Evolutionary conservation across 2,113 vertebrate genomes (phyloP).

Genomic region (Perca fluviatilis): DNA sequence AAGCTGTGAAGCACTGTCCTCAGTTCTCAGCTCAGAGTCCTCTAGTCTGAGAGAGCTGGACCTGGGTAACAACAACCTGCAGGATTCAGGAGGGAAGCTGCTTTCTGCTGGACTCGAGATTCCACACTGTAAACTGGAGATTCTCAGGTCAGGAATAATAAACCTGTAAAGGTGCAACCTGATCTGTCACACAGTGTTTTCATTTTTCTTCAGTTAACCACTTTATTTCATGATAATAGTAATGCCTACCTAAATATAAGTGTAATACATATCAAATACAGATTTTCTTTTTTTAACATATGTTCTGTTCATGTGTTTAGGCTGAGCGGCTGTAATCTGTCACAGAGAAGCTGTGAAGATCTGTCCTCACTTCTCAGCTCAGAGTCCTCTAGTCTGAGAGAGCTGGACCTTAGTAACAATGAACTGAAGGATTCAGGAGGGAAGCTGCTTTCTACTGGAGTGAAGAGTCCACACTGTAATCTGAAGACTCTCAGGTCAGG

Average conservation of each 20-base stretch:
- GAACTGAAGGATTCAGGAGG: too few species aligned
- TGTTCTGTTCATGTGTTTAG: neutral
- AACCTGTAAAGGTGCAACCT: too few species aligned
- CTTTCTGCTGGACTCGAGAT: neutral
- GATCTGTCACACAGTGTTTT: neutral
- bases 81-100: slow-evolving; percentile 4
- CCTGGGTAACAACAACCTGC: neutral
- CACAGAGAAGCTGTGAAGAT: neutral
- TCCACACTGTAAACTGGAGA: neutral
- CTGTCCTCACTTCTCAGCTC: neutral
- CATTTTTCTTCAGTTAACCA: too few species aligned
- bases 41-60: slow-evolving; percentile 1
- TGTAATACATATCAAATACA: too few species aligned
- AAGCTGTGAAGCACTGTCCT: neutral
- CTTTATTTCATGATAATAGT: too few species aligned
- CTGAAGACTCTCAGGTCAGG: too few species aligned
- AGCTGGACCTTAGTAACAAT: too few species aligned
- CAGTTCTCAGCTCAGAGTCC: neutral
- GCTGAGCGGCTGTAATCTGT: neutral
- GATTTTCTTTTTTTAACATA: too few species aligned
- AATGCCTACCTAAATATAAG: neutral
- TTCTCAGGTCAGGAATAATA: slow-evolving; percentile 1
- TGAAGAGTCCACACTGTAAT: too few species aligned
- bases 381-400: too few species aligned
- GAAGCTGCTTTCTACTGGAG: too few species aligned